Evolutionary conservation across 1,140 invertebrate species (phyloP), one percentile per base, ranked within the genome.

Genomic region (Coelopa frigida): DNA sequence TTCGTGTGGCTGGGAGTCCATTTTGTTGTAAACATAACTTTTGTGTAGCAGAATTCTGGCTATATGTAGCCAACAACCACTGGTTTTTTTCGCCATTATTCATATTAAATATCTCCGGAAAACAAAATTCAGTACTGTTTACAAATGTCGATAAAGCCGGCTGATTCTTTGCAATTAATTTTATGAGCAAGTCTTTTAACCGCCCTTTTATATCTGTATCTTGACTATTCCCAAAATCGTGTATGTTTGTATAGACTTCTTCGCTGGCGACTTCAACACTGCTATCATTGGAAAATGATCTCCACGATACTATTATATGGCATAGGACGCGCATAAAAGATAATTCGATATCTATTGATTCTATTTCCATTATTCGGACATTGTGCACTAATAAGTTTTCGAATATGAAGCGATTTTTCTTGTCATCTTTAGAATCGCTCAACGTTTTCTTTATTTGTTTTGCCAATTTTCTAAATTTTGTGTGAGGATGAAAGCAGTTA

Each of bases 61-160:
- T 60, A 3, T 46, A 46, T 3, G 24, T 18, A 3, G 51, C 51
- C 8, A 45, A 40, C 6, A 53, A 49, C 65, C 67, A 72, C 23
- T 48, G 45, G 12, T 59, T 51, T 35, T 41, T 17, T 1, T 21
- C 38, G 2, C 8, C 43, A 5, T 27, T 32, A 14, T 24, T 15
- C 20, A 36, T 23, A 20, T 8, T n/a, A 45, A 47, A 29, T 3
- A 3, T 12, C 7, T 61, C 44, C 1, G 65, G 55, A 32, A 66
- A 60, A 46, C 65, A 70, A 36, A 55, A 67, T 21, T 70, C 55
- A 6, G 50, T 49, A 33, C 61, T 66, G 18, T 54, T 40, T 11
- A 61, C 27, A 18, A 23, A 56, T 1, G 55, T 35, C 33, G 49
- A 41, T 1, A 45, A 21, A n/a, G 17, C 23, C 4, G 14, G 17